Percentiles rank a stretch among this genome's conserved stretches.
Evolutionary conservation across 2,113 vertebrate genomes (phyloP).

Genomic region (Sporophila hypoxantha): DNA sequence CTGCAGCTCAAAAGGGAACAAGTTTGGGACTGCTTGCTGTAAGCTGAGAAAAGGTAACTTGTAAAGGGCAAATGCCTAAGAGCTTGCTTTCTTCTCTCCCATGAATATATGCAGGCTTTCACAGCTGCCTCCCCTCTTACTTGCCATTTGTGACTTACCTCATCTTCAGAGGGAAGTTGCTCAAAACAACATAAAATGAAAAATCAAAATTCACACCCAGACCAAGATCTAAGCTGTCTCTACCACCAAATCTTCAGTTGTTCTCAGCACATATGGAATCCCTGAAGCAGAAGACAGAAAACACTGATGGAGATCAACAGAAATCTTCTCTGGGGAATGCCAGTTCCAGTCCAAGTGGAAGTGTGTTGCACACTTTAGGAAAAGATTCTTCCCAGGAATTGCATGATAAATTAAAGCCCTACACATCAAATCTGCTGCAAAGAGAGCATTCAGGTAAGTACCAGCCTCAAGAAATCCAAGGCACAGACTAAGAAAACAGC

Average conservation of each 20-base stretch:
- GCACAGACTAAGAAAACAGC: neutral
- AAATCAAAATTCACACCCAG: neutral
- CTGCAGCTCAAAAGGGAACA: neutral
- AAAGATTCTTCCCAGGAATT: neutral
- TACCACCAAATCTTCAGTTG: neutral
- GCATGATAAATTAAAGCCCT: neutral
- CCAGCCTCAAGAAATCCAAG: neutral
- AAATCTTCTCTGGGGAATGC: neutral
- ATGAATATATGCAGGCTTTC: neutral
- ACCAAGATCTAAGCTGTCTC: neutral
- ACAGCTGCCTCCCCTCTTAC: neutral
- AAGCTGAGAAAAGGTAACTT: neutral
- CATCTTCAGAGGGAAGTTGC: neutral
- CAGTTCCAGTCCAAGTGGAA: neutral
- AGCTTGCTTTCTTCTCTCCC: slow-evolving; percentile 4
- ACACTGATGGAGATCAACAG: neutral
- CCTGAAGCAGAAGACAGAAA: neutral
- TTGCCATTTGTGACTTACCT: neutral
- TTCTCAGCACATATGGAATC: neutral
- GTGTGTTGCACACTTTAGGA: neutral
- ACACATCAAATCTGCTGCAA: neutral
- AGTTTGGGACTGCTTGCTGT: neutral
- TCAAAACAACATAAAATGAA: neutral
- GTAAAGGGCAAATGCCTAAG: slow-evolving; percentile 17
- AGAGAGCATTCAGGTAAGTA: neutral